A percentile compares a stretch with the other conserved stretches of the same genome.
phyloP scores from a whole-genome alignment of 2,113 vertebrate genomes.

The Malurus alboscapulatus region DNA sequence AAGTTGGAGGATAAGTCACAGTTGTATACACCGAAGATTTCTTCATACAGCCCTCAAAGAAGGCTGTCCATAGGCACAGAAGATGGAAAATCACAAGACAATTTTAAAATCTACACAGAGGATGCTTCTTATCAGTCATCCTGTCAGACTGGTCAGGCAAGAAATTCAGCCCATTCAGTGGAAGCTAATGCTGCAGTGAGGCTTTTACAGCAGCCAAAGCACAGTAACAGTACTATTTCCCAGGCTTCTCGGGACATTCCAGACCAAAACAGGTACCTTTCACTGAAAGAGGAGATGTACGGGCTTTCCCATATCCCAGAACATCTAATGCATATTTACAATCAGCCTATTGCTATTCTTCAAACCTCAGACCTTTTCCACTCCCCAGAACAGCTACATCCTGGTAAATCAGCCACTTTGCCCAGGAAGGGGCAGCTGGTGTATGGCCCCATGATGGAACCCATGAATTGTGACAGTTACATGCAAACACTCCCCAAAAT shows the following conservation, averaged over 20 bases:
- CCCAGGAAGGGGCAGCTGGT: conserved; percentile 81
- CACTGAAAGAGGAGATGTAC: conserved; percentile 73
- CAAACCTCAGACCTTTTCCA: conserved; percentile 86
- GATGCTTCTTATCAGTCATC: conserved; percentile 76
- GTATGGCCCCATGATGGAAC: conserved; percentile 79
- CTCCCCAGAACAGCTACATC: conserved; percentile 77
- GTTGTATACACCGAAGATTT: conserved; percentile 71
- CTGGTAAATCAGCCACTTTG: conserved; percentile 87
- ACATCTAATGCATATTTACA: conserved; percentile 88
- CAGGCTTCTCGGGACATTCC: conserved; percentile 50
- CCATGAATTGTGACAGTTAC: conserved; percentile 79
- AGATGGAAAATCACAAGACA: conserved; percentile 79
- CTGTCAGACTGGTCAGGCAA: conserved; percentile 56
- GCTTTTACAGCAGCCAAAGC: conserved; percentile 64
- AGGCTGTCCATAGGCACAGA: conserved; percentile 69
- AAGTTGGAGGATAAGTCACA: conserved; percentile 77
- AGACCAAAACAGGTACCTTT: conserved; percentile 77
- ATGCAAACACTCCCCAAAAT: conserved; percentile 88
- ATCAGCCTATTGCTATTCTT: conserved; percentile 87
- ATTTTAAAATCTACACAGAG: conserved; percentile 90
- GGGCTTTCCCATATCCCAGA: conserved; percentile 79
- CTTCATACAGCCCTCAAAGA: conserved; percentile 70
- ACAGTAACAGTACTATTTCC: conserved; percentile 66
- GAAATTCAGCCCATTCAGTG: conserved; percentile 55
- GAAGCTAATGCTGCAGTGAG: conserved; percentile 58